These are phyloP conservation scores for Pogonus chalceus DNA, from an alignment of 1,140 invertebrate genomes.

Conservation along the genomic window DNA sequence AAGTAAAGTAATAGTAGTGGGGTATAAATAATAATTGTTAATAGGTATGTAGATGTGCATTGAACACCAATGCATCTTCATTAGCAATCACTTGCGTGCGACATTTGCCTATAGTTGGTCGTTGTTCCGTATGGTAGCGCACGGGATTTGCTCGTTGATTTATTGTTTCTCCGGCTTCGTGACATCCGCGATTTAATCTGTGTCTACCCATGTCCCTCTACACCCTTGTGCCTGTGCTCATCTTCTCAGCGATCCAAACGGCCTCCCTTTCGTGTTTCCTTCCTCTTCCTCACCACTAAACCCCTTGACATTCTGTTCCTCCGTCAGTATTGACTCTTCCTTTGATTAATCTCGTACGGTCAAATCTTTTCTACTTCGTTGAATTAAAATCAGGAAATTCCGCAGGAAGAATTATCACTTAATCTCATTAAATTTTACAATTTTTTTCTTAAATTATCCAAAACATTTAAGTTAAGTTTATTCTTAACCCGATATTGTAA, in stretches of 20 bases:
- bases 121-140: background rate
- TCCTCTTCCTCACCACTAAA: background rate
- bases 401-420: too few species aligned
- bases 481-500: too few species aligned
- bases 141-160: constrained; percentile 15
- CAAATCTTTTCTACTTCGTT: background rate
- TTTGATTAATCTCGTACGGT: background rate
- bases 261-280: background rate
- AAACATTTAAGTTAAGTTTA: too few species aligned
- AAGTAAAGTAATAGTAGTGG: too few species aligned
- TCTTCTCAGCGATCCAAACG: background rate
- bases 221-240: background rate
- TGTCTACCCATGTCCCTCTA: background rate
- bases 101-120: background rate
- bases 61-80: background rate
- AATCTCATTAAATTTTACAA: too few species aligned
- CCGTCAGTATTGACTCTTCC: too few species aligned
- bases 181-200: constrained; percentile 19
- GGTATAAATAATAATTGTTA: too few species aligned
- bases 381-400: background rate
- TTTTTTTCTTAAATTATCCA: too few species aligned
- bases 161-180: constrained; percentile 16
- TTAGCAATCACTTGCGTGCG: background rate
- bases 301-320: background rate
- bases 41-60: background rate